Percentiles rank a stretch among this genome's conserved stretches.
Evolutionary conservation across 2,888 invertebrate genomes (phyloP).

Genomic region (Lordiphosa fenestrarum): DNA sequence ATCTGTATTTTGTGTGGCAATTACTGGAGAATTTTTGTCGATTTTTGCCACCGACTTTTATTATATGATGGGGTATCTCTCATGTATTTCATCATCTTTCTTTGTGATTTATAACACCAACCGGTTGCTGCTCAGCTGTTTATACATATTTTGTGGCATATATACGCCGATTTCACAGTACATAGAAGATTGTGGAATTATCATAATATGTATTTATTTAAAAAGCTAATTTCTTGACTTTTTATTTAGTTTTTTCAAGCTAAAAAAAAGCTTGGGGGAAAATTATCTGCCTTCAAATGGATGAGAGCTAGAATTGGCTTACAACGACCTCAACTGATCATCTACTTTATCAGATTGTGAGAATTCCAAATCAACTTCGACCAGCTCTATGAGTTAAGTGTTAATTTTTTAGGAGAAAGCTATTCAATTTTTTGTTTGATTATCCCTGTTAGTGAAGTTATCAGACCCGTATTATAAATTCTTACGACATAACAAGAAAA

Average conservation of each 20-base stretch:
- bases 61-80: no score
- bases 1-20: constrained; percentile 4
- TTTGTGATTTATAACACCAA: not conserved
- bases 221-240: constrained; percentile 28
- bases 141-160: not conserved
- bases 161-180: constrained; percentile 2
- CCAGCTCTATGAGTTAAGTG: no score
- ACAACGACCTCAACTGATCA: not conserved
- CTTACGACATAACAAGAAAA: no score
- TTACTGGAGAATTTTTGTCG: constrained; percentile 3
- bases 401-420: no score
- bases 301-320: not conserved
- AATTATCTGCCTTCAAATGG: not conserved
- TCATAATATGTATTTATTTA: constrained; percentile 21
- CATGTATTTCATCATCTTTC: constrained; percentile 7
- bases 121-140: not conserved
- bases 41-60: constrained; percentile 1
- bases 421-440: no score
- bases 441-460: no score
- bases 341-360: not conserved
- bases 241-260: constrained; percentile 19
- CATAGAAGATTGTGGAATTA: not conserved
- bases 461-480: no score
- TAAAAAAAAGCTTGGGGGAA: constrained; percentile 1
- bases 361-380: not conserved